Evolutionary conservation across 2,888 invertebrate genomes (phyloP).

Genomic region (Lycocerus yunnanus): DNA sequence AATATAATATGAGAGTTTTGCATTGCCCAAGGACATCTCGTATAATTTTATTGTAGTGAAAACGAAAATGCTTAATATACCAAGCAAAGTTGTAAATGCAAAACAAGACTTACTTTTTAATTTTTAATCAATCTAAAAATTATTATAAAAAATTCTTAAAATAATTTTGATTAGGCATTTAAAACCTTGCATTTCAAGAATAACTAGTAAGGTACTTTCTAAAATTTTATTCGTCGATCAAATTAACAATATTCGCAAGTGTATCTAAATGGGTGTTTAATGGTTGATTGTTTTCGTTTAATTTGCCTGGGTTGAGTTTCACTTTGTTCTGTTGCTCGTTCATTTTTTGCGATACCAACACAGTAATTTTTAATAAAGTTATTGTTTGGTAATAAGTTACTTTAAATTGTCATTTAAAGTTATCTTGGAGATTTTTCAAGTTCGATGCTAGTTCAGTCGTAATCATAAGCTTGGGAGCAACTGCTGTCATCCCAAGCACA

Average conservation of each 20-base stretch:
- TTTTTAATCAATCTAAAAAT: neutral
- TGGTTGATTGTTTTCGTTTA: neutral
- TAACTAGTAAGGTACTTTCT: neutral
- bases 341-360: neutral
- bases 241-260: neutral
- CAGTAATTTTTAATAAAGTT: neutral
- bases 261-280: neutral
- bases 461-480: neutral
- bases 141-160: neutral
- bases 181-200: neutral
- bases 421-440: neutral
- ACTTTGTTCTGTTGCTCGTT: neutral
- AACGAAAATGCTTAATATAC: neutral
- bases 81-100: neutral
- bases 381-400: neutral
- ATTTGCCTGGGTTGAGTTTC: neutral
- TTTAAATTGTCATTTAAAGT: neutral
- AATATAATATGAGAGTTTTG: too few species aligned
- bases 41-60: neutral
- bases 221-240: neutral
- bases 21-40: neutral
- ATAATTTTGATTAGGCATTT: neutral
- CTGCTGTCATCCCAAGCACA: neutral
- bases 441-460: neutral
- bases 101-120: neutral